These are phyloP conservation scores for Drosophila miranda DNA, from an alignment of 1,140 invertebrate species.

Conservation along the genomic window DNA sequence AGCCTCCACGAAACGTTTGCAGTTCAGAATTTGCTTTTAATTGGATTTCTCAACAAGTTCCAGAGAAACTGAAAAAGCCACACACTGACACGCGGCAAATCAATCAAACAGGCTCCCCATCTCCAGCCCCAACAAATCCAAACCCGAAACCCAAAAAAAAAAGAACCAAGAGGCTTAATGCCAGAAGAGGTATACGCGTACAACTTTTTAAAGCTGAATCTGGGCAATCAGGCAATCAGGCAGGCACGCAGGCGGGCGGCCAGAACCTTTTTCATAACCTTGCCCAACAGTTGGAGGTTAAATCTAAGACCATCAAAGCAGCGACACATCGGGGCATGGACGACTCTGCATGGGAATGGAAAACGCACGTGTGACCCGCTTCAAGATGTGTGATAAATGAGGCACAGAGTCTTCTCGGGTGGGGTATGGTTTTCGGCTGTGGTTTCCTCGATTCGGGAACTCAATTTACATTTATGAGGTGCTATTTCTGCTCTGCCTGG, in stretches of 20 bases:
- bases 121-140: background rate
- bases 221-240: too few species aligned
- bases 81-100: slow-evolving; percentile 52
- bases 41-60: slow-evolving; percentile 60
- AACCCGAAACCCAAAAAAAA: slow-evolving; percentile 1
- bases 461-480: slow-evolving; percentile 41
- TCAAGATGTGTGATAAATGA: slow-evolving; percentile 43
- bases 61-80: slow-evolving; percentile 36
- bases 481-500: slow-evolving; percentile 17
- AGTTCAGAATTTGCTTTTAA: slow-evolving; percentile 63
- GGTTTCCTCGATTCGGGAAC: slow-evolving; percentile 2
- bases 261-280: slow-evolving; percentile 23
- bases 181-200: too few species aligned
- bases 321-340: slow-evolving; percentile 20
- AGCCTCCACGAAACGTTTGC: slow-evolving; percentile 28
- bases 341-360: slow-evolving; percentile 7
- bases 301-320: slow-evolving; percentile 49
- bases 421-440: slow-evolving; percentile 1
- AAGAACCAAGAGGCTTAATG: background rate
- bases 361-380: slow-evolving; percentile 26
- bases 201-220: too few species aligned
- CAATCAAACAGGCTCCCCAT: slow-evolving; percentile 52
- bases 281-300: slow-evolving; percentile 25
- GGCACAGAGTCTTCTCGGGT: background rate
- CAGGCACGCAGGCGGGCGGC: too few species aligned